Evolutionary conservation across 2,888 invertebrate species (phyloP).

Genomic region (Synergus japonicus): DNA sequence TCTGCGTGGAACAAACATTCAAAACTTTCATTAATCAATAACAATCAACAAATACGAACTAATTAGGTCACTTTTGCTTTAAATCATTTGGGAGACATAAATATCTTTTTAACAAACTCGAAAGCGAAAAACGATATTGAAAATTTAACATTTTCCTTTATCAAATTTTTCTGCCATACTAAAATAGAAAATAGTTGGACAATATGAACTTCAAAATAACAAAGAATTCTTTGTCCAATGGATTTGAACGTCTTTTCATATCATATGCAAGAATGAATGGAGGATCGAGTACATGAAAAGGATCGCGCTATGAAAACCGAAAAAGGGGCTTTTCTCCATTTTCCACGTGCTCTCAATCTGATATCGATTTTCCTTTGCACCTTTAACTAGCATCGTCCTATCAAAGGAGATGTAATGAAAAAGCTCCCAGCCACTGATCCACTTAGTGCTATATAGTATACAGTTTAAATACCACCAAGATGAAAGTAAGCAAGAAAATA

Average conservation of each 20-base stretch:
- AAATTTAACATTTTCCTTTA: background rate
- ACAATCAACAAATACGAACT: constrained; percentile 8
- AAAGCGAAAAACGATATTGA: background rate
- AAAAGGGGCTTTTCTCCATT: constrained; percentile 5
- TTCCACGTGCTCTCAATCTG: background rate
- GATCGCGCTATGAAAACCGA: background rate
- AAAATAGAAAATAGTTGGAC: background rate
- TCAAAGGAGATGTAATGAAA: constrained; percentile 1
- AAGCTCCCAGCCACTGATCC: constrained; percentile 11
- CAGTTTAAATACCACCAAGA: background rate
- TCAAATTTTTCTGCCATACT: background rate
- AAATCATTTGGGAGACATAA: constrained; percentile 1
- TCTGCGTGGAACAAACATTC: background rate
- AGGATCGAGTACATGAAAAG: constrained; percentile 7
- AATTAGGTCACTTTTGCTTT: background rate
- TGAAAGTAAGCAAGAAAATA: background rate
- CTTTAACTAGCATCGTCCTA: background rate
- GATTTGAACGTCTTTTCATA: background rate
- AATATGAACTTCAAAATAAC: constrained; percentile 22
- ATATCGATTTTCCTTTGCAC: constrained; percentile 1
- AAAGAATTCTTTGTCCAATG: constrained; percentile 4
- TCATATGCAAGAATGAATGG: constrained; percentile 10
- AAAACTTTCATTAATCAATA: background rate
- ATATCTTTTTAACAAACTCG: background rate
- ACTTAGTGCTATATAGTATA: background rate